These are phyloP conservation scores for Aphelinus atriplicis DNA, from an alignment of 1,140 invertebrate species.

Conservation along the genomic window DNA sequence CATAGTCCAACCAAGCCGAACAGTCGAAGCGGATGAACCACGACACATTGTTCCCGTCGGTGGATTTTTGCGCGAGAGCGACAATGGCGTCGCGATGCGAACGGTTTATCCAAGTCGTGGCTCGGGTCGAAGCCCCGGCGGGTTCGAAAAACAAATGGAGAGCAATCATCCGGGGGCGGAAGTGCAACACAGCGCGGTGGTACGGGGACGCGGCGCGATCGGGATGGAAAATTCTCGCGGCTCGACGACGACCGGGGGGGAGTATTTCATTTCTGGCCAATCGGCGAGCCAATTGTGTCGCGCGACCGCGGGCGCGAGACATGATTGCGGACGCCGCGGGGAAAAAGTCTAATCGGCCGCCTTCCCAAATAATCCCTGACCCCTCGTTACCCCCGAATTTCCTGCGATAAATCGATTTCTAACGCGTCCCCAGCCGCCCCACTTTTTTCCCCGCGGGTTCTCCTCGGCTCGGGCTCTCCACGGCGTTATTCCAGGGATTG, in stretches of 20 bases:
- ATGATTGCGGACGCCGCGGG: conserved; percentile 35
- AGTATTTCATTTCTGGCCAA: conserved; percentile 44
- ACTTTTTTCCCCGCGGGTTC: not conserved
- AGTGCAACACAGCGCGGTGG: not conserved
- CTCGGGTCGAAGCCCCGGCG: too few relatives aligned
- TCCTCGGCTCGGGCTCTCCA: not conserved
- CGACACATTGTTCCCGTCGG: too few relatives aligned
- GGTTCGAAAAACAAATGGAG: too few relatives aligned
- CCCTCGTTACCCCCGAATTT: conserved; percentile 34
- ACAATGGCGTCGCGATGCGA: too few relatives aligned
- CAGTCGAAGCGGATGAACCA: too few relatives aligned
- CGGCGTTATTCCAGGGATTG: not conserved
- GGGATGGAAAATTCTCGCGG: conserved; percentile 20
- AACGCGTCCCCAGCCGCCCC: not conserved
- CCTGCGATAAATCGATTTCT: conserved; percentile 33
- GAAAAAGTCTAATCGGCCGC: conserved; percentile 36
- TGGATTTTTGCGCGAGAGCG: too few relatives aligned
- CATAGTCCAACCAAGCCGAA: too few relatives aligned
- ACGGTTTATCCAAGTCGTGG: too few relatives aligned
- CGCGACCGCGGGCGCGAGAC: conserved; percentile 36
- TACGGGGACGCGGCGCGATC: not conserved
- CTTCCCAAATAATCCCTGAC: conserved; percentile 25
- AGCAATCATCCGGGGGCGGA: not conserved
- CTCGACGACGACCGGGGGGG: not conserved
- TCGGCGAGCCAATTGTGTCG: conserved; percentile 40